These are phyloP conservation scores for Biston betularia DNA, from an alignment of 2,888 invertebrate genomes.

Conservation along the genomic window DNA sequence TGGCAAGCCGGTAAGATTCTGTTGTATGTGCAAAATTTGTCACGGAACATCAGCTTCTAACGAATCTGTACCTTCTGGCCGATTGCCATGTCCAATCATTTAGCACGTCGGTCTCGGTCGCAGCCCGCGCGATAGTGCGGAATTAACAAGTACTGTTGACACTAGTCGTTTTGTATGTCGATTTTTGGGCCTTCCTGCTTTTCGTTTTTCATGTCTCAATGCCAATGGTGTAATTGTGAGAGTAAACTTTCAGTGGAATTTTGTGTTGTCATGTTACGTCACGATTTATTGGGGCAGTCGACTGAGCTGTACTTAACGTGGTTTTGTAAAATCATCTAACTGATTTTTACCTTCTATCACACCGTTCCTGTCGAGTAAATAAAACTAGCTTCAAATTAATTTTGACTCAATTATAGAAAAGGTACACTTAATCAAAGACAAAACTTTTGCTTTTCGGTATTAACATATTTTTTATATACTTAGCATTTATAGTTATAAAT, in stretches of 20 bases:
- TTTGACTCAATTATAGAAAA: too few relatives aligned
- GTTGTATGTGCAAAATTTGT: slow-evolving; percentile 8
- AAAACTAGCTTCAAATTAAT: too few relatives aligned
- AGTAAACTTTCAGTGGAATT: slow-evolving; percentile 36
- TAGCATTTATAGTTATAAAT: too few relatives aligned
- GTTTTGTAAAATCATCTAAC: not conserved
- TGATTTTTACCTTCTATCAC: not conserved
- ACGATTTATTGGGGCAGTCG: slow-evolving; percentile 21
- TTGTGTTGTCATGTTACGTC: slow-evolving; percentile 31
- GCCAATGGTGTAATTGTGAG: slow-evolving; percentile 49
- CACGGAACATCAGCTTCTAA: slow-evolving; percentile 23
- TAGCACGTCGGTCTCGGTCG: slow-evolving; percentile 52
- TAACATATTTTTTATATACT: too few relatives aligned
- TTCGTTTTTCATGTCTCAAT: slow-evolving; percentile 67
- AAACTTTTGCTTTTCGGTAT: too few relatives aligned
- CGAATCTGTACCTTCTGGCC: slow-evolving; percentile 38
- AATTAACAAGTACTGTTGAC: slow-evolving; percentile 48
- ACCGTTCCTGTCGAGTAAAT: too few relatives aligned
- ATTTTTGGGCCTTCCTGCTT: slow-evolving; percentile 52
- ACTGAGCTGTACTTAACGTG: slow-evolving; percentile 4
- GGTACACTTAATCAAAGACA: too few relatives aligned
- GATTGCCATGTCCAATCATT: slow-evolving; percentile 52
- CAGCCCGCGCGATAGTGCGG: slow-evolving; percentile 36
- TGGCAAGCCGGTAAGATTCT: slow-evolving; percentile 3
- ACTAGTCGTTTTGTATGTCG: slow-evolving; percentile 47